Conservation (phyloP, 2,797 vertebrate species). For the Carcharodon carcharias region DNA sequence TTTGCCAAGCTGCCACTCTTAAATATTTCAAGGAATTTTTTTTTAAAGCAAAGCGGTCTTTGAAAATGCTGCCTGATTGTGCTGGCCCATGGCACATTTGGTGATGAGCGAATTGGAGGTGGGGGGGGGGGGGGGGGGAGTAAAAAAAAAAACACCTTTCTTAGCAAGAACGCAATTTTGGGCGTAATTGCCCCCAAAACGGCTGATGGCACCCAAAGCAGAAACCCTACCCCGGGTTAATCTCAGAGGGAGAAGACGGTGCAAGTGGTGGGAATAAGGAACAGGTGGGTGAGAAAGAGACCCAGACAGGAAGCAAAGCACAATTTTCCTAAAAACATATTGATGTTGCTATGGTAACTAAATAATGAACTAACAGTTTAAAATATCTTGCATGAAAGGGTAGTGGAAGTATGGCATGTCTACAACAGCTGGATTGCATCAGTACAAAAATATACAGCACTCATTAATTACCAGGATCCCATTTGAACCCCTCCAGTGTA, state of each 20-base stretch:
- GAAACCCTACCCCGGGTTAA: not conserved
- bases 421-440: not conserved
- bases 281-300: not conserved
- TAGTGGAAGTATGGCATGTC: not conserved
- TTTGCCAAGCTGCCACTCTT: not conserved
- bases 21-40: not conserved
- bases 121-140: no score
- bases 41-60: not conserved
- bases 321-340: not conserved
- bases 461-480: not conserved
- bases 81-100: not conserved
- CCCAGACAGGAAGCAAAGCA: not conserved
- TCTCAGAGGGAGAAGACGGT: not conserved
- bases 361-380: not conserved
- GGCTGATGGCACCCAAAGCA: no score
- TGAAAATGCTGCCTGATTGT: not conserved
- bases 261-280: not conserved
- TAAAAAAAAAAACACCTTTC: no score
- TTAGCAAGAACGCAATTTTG: not conserved
- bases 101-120: not conserved
- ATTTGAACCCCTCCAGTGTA: not conserved
- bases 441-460: not conserved
- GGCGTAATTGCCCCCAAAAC: not conserved
- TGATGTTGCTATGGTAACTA: not conserved
- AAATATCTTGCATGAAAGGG: not conserved